Evolutionary conservation across 2,797 vertebrate genomes (phyloP), one percentile per base, ranked within the genome.

Genomic region (Strix occidentalis): DNA sequence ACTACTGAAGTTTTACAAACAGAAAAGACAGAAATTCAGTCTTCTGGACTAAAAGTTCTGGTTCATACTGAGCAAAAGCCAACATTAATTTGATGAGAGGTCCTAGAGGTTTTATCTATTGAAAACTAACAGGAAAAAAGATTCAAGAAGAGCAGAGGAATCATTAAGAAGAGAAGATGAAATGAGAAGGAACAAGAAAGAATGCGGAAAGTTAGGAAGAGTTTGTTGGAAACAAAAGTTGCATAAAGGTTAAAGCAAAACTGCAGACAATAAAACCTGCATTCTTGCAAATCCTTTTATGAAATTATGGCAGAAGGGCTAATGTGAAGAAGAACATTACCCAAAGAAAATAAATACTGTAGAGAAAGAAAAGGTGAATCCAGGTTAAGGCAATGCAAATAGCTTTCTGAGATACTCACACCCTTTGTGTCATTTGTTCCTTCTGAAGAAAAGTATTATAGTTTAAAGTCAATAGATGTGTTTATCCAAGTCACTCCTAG

Each of bases 331-430:
- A 86, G 69, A 90, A 78, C 5, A 51, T 86, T 81, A 75, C 39
- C 35, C 23, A 91, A 92, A 69, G n/a, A 88, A 92, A 79, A 85
- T 53, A 85, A 94, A 92, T 19, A 51, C 3, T 4, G 2, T 8
- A 48, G 71, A 70, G 51, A 60, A 84, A 89, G 87, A 86, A 83
- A 94, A 85, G 77, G 91, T 96, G 84, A 95, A 78, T 87, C 28
- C 76, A 95, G 91, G 91, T 90, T 84, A 95, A 89, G 57, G n/a
- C 53, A 92, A 79, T 77, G 63, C 79, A 89, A 96, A 96, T 50
- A 86, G 50, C 50, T 76, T 91, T 82, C 57, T 83, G 68, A 93
- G 78, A 72, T 31, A 80, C 74, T 74, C 70, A 70, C 65, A 51
- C 69, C 69, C 70, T 76, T 82, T 10, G 5, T 33, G 78, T 71